Percentiles rank a stretch among this genome's conserved stretches.
Conservation (phyloP, 2,113 vertebrate genomes). For the Austrofundulus limnaeus region DNA sequence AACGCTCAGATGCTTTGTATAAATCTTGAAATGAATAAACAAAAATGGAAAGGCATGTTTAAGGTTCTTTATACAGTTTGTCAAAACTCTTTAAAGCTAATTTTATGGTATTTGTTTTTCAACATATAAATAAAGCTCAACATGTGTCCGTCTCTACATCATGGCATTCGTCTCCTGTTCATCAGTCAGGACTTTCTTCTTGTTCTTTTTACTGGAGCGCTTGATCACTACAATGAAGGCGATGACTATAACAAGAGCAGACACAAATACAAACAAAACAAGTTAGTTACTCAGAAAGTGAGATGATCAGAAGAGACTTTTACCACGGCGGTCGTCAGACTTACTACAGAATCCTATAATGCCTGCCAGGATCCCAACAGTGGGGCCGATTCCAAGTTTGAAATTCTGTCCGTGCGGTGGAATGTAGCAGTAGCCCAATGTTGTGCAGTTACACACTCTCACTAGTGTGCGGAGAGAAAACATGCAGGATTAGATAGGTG, state of each 20-base stretch:
- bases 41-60: neutral
- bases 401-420: conserved; percentile 24
- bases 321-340: conserved; percentile 14
- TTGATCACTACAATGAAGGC: conserved; percentile 59
- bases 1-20: neutral
- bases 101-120: conserved; percentile 4
- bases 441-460: conserved; percentile 80
- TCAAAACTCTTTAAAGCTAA: neutral
- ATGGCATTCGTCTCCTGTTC: conserved; percentile 57
- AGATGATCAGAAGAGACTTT: too few species aligned
- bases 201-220: conserved; percentile 47
- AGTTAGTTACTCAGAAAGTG: neutral
- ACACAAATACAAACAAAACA: neutral
- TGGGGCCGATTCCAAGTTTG: conserved; percentile 43
- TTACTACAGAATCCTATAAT: conserved; percentile 72
- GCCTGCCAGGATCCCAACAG: conserved; percentile 74
- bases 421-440: conserved; percentile 75
- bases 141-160: conserved; percentile 58
- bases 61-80: conserved; percentile 2
- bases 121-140: conserved; percentile 34
- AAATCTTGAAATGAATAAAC: neutral
- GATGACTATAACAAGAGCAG: conserved; percentile 59
- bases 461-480: conserved; percentile 53
- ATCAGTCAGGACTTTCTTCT: neutral
- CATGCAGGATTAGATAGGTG: neutral